Evolutionary conservation across 2,113 vertebrate species (phyloP), one percentile per base, ranked within the genome.

Genomic region (Semnornis frantzii): DNA sequence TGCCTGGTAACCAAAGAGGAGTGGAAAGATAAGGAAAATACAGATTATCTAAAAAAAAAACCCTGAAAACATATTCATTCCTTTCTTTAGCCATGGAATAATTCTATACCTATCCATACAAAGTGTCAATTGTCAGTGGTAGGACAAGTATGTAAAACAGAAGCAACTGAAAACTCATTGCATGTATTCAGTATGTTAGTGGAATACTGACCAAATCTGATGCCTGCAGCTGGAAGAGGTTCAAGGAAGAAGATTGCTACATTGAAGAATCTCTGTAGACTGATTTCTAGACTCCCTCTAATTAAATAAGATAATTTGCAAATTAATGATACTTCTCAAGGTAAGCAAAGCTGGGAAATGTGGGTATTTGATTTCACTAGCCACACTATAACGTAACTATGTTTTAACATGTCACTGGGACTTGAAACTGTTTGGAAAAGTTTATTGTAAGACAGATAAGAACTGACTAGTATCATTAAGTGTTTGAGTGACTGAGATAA

Each of bases 341-440:
- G 74, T n/a, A 75, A 89, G 1, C 3, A 75, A 46, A 79, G 0
- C 2, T 58, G 18, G 8, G 18, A 82, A 82, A 79, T 9, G 8
- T 0, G 2, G 19, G 30, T 39, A 70, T 20, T 83, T n/a, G 19
- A 27, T 94, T 95, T 94, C 62, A 82, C 69, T 95, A 83, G 95
- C 76, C 82, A 37, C 87, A 77, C 44, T 96, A 5, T 15, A 70
- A 27, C 57, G 63, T 85, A 31, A 13, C 39, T 87, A 44, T 81
- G 74, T 95, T 74, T 34, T 88, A 83, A 88, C 19, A 33, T 83
- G 64, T 85, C 65, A 68, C 52, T 50, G 42, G 74, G 63, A 86
- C 27, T 96, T 90, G 28, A 86, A 86, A 92, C 68, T 79, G 62
- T 88, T 83, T 81, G 89, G 46, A 89, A 79, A 90, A 92, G 37